phyloP scores from a whole-genome alignment of 1,140 invertebrate species.

The Lasioglossum baleicum region DNA sequence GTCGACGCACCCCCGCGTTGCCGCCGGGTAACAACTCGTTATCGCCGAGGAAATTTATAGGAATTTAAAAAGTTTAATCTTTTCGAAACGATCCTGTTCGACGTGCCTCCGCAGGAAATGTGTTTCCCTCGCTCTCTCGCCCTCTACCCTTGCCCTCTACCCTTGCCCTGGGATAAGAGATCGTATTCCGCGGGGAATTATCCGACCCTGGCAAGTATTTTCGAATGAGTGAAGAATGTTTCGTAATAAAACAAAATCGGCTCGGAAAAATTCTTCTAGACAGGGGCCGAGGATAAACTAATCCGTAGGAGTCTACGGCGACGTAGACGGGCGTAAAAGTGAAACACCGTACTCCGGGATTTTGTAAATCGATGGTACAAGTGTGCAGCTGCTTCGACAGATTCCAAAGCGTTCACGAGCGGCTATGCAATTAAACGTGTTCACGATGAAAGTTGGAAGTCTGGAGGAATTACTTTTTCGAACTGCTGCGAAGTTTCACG shows the following conservation, averaged over 20 bases:
- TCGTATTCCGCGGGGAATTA: slow-evolving; percentile 26
- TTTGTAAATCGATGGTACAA: not conserved
- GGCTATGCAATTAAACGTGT: not conserved
- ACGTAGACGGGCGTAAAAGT: not conserved
- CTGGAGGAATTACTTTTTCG: not conserved
- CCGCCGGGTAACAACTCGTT: not conserved
- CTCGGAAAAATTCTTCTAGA: slow-evolving; percentile 19
- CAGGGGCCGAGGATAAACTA: not conserved
- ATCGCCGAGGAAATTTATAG: slow-evolving; percentile 28
- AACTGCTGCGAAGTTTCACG: not conserved
- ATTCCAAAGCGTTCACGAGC: not conserved
- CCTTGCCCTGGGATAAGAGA: not conserved
- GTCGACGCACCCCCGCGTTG: too few relatives aligned
- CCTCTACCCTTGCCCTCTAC: too few relatives aligned
- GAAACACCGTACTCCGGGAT: not conserved
- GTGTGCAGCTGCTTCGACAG: not conserved
- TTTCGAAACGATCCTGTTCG: slow-evolving; percentile 23
- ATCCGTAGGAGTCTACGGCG: too few relatives aligned
- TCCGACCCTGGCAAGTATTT: slow-evolving; percentile 20
- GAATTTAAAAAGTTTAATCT: slow-evolving; percentile 44
- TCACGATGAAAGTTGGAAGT: not conserved
- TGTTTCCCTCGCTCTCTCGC: not conserved
- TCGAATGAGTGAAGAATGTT: slow-evolving; percentile 25
- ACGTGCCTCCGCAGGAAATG: slow-evolving; percentile 7
- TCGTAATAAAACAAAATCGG: slow-evolving; percentile 27